Conservation (phyloP, 2,888 invertebrate genomes). For the Eupeodes luniger region DNA sequence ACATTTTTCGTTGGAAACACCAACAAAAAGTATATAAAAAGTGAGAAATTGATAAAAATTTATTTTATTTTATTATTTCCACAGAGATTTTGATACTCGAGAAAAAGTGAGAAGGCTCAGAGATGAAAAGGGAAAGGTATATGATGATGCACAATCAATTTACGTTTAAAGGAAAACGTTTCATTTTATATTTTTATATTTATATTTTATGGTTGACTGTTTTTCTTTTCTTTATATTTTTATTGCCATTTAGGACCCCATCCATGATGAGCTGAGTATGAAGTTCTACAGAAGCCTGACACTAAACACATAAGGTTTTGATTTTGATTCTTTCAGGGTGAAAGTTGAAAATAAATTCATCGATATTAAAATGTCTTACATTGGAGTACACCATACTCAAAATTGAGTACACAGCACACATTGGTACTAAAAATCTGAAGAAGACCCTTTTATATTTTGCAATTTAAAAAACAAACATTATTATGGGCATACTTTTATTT, state of each 20-base stretch:
- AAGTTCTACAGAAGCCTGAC: background rate
- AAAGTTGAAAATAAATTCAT: background rate
- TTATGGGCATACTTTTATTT: background rate
- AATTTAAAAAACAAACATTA: background rate
- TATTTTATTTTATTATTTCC: conserved; percentile 6
- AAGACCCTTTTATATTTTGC: too few relatives aligned
- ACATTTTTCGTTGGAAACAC: background rate
- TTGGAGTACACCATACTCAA: too few relatives aligned
- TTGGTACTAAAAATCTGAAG: too few relatives aligned
- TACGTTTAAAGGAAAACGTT: background rate
- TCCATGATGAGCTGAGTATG: background rate
- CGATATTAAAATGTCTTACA: background rate
- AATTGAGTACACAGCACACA: too few relatives aligned
- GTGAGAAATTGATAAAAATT: conserved; percentile 4
- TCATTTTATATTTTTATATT: background rate
- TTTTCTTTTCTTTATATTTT: background rate
- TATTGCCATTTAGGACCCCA: conserved; percentile 1
- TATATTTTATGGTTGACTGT: conserved; percentile 5
- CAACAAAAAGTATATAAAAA: background rate
- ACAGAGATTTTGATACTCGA: background rate
- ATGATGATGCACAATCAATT: conserved; percentile 1
- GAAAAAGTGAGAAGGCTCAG: background rate
- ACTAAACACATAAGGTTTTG: background rate
- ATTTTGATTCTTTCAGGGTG: background rate
- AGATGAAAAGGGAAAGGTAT: background rate